Base-by-base conservation (phyloP, 2,888 invertebrate species). In the Drosophila prolongata region DNA sequence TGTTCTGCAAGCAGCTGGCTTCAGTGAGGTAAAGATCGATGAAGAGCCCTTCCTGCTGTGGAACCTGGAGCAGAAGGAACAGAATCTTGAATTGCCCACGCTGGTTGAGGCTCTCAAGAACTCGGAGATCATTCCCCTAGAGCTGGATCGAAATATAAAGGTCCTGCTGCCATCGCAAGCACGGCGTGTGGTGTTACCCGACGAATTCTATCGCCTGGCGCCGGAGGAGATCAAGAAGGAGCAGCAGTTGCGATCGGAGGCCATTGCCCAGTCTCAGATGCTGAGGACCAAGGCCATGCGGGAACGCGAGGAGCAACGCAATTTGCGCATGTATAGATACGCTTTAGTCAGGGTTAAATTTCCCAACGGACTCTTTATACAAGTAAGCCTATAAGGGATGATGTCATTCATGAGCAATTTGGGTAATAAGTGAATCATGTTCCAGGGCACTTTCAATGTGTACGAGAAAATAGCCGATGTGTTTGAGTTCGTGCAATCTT, bases 271-370 rank as follows among this genome's bases (percentile, higher is more conserved):
- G 86, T 95, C 95, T 88, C 95, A 97, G 90, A 95, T 97, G 93
- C 93, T 99, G 8, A 94, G 97, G 84, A 99, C 99, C 0, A 98
- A 98, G 91, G 98, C 98, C 3, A 99, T 99, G 98, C 93, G 98
- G 24, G 98, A 98, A 89, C 96, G 96, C 75, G 98, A 98, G 72
- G 97, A 97, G 89, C 92, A 95, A 69, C 93, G 96, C 55, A 96
- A 96, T 87, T 94, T 96, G 90, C 94, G 96, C 59, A 96, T 96
- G 92, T 98, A 98, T 91, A 95, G 95, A 90, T 99, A 96, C 91
- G 95, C 97, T 2, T 93, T 98, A 53, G 95, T 99, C 64, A 93
- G 98, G 78, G 93, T 99, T 40, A 94, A 97, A 57, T 97, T 99
- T 91, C 98, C 98, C 0, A 97, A 98, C 92, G 96, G 96, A 0